Percentiles rank a stretch among this genome's conserved stretches.
Conservation (phyloP, 1,140 invertebrate genomes). For the Melitaea cinxia region DNA sequence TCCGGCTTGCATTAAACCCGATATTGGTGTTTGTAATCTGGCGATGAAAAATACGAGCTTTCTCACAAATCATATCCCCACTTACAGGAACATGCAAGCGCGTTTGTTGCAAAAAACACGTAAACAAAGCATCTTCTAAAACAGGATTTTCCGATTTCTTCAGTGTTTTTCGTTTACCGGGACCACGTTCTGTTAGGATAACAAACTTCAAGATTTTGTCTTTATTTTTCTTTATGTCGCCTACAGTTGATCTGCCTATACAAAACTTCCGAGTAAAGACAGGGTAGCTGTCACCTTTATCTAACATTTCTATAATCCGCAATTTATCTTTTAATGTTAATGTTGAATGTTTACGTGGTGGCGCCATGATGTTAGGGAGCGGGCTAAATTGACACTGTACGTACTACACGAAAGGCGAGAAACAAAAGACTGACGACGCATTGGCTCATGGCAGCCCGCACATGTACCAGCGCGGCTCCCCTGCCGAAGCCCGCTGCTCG, state of each 20-base stretch:
- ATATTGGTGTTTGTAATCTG: constrained; percentile 58
- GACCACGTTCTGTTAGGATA: constrained; percentile 52
- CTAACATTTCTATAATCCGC: no score
- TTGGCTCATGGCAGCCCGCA: background rate
- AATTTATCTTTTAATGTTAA: no score
- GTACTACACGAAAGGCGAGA: background rate
- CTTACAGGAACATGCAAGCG: constrained; percentile 54
- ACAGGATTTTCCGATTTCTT: constrained; percentile 57
- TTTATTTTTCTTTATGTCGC: constrained; percentile 44
- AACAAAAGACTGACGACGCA: constrained; percentile 5
- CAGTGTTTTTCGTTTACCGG: constrained; percentile 54
- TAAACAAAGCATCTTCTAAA: constrained; percentile 51
- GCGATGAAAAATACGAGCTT: constrained; percentile 58
- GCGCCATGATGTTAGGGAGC: no score
- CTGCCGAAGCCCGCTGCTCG: background rate
- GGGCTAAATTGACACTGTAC: constrained; percentile 3
- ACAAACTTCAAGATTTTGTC: constrained; percentile 51
- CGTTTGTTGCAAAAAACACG: constrained; percentile 57
- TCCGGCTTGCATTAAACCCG: constrained; percentile 60
- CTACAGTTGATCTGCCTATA: constrained; percentile 55
- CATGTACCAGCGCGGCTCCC: background rate
- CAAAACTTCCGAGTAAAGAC: no score
- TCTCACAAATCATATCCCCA: constrained; percentile 51
- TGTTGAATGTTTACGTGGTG: no score
- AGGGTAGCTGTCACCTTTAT: no score